phyloP scores from a whole-genome alignment of 2,888 invertebrate genomes.

The Oscheius sp. region DNA sequence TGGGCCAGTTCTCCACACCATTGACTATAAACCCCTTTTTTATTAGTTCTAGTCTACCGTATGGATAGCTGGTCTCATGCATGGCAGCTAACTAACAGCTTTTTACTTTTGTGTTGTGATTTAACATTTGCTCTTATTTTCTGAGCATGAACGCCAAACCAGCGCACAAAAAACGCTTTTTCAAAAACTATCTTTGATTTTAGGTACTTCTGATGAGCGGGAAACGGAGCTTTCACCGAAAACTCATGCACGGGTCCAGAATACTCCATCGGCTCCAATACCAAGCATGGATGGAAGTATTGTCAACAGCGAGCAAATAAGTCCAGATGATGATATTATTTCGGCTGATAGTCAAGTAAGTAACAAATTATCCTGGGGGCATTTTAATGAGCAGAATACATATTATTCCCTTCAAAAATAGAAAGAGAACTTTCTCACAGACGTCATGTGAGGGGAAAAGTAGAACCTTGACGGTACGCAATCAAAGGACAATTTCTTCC shows the following conservation, averaged over 20 bases:
- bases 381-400: too few species aligned
- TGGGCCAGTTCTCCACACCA: not conserved
- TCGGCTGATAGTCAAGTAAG: slow-evolving; percentile 38
- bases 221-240: slow-evolving; percentile 41
- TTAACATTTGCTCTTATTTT: not conserved
- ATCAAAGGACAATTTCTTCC: too few species aligned
- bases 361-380: not conserved
- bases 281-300: slow-evolving; percentile 39
- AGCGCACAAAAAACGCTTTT: slow-evolving; percentile 9
- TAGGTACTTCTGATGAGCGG: slow-evolving; percentile 42
- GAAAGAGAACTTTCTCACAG: too few species aligned
- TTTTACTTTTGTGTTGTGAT: slow-evolving; percentile 18
- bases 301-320: slow-evolving; percentile 11
- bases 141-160: slow-evolving; percentile 13
- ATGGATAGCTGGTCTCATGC: slow-evolving; percentile 2
- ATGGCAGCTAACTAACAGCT: not conserved
- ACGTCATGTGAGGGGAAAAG: too few species aligned
- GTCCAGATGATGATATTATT: slow-evolving; percentile 47
- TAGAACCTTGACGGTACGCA: too few species aligned
- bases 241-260: slow-evolving; percentile 50
- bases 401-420: too few species aligned
- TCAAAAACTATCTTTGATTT: not conserved
- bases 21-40: not conserved
- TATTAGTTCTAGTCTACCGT: not conserved
- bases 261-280: slow-evolving; percentile 64